Percentiles rank a stretch among this genome's conserved stretches.
Evolutionary conservation across 2,888 invertebrate genomes (phyloP).

Genomic region (Drymonia ruficornis): DNA sequence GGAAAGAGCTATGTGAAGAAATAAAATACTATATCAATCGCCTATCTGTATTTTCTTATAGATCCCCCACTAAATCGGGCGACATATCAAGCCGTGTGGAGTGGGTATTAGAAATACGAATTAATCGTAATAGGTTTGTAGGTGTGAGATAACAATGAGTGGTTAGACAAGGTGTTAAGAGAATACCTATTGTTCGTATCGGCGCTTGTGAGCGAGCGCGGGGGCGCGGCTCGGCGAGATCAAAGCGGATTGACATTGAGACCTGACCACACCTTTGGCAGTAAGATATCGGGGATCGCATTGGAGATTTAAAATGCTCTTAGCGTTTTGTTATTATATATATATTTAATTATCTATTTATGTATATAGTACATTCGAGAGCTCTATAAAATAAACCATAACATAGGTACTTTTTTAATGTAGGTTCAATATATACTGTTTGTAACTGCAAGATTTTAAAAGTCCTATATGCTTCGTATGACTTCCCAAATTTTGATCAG

Average conservation of each 20-base stretch:
- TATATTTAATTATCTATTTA: conserved; percentile 17
- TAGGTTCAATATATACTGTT: too few relatives aligned
- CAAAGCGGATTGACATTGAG: conserved; percentile 62
- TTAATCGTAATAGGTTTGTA: conserved; percentile 8
- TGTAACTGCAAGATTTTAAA: neutral
- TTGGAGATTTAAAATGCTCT: conserved; percentile 18
- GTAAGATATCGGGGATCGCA: conserved; percentile 34
- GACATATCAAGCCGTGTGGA: too few relatives aligned
- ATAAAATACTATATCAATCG: too few relatives aligned
- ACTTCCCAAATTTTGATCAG: neutral
- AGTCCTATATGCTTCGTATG: too few relatives aligned
- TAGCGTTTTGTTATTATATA: conserved; percentile 26
- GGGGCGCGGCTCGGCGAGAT: conserved; percentile 54
- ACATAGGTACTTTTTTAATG: too few relatives aligned
- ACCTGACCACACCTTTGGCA: conserved; percentile 58
- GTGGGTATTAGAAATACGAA: conserved; percentile 1
- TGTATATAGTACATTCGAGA: too few relatives aligned
- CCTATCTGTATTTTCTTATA: too few relatives aligned
- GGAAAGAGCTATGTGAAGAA: too few relatives aligned
- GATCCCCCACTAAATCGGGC: too few relatives aligned
- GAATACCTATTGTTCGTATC: conserved; percentile 60
- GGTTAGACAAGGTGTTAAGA: conserved; percentile 56
- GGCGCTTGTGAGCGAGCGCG: conserved; percentile 31
- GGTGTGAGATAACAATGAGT: conserved; percentile 51
- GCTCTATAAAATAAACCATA: too few relatives aligned